Conservation (phyloP, 2,888 invertebrate species). For the Pilophorus perplexus region DNA sequence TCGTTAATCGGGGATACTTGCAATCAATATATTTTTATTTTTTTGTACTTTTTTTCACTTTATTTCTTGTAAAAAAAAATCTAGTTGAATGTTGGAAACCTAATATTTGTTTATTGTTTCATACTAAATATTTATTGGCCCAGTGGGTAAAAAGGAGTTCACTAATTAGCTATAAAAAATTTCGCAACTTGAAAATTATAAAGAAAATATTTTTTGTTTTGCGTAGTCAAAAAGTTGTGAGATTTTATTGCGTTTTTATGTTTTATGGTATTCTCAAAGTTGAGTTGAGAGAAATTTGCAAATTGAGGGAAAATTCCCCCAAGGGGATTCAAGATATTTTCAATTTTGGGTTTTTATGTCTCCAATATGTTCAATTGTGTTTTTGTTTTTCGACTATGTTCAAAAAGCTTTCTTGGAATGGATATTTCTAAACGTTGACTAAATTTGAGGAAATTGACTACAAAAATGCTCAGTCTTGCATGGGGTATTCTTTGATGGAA, state of each 20-base stretch:
- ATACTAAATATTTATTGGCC: slow-evolving; percentile 12
- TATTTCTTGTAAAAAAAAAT: not conserved
- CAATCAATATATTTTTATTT: slow-evolving; percentile 36
- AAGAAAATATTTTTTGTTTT: too few relatives aligned
- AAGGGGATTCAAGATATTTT: slow-evolving; percentile 1
- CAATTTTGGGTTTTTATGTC: slow-evolving; percentile 11
- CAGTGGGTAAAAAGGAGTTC: slow-evolving; percentile 6
- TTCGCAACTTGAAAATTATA: too few relatives aligned
- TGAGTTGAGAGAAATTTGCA: too few relatives aligned
- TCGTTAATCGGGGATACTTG: slow-evolving; percentile 34
- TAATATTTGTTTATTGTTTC: slow-evolving; percentile 27
- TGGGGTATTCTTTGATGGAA: slow-evolving; percentile 10
- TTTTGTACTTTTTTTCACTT: slow-evolving; percentile 27
- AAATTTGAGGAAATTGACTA: too few relatives aligned
- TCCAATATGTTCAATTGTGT: slow-evolving; percentile 17
- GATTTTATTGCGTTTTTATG: too few relatives aligned
- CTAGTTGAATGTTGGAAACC: slow-evolving; percentile 36
- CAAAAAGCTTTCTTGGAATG: too few relatives aligned
- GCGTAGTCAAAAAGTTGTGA: too few relatives aligned
- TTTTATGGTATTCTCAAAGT: too few relatives aligned
- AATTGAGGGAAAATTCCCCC: too few relatives aligned
- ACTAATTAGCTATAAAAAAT: too few relatives aligned
- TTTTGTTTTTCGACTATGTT: too few relatives aligned
- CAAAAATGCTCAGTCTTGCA: not conserved
- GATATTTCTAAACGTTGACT: too few relatives aligned